Conservation (phyloP, 2,113 vertebrate species). For the Chelonoidis abingdonii region DNA sequence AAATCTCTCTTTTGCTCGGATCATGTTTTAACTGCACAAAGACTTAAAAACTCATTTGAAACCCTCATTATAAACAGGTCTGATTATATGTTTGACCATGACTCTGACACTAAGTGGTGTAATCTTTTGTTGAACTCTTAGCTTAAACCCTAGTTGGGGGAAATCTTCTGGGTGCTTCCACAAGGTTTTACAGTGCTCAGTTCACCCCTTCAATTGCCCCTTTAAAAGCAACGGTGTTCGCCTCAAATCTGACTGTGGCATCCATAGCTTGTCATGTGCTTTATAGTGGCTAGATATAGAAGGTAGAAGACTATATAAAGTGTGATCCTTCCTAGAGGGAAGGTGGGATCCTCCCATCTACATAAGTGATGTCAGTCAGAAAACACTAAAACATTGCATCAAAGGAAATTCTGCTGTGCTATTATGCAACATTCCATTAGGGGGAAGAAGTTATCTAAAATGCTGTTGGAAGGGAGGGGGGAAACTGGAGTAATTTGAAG, state of each 20-base stretch:
- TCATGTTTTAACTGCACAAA: neutral
- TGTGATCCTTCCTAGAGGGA: neutral
- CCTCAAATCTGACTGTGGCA: neutral
- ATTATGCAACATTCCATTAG: neutral
- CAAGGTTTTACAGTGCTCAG: neutral
- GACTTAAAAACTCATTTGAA: neutral
- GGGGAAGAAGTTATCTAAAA: neutral
- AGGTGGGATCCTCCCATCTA: neutral
- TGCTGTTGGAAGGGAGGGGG: neutral
- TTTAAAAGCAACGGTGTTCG: neutral
- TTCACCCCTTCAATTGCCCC: neutral
- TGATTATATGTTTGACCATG: neutral
- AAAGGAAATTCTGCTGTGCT: neutral
- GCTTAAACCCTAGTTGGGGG: neutral
- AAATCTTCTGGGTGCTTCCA: neutral
- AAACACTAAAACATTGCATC: neutral
- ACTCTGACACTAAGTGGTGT: neutral
- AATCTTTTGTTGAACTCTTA: neutral
- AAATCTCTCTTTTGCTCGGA: neutral
- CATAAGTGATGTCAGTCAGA: neutral
- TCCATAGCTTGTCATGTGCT: neutral
- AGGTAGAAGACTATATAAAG: neutral
- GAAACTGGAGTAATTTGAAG: neutral
- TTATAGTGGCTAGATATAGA: neutral
- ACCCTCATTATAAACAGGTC: neutral